Percentiles rank a stretch among this genome's conserved stretches.
Conservation (phyloP, 2,888 invertebrate genomes). For the Campaea margaritaria region DNA sequence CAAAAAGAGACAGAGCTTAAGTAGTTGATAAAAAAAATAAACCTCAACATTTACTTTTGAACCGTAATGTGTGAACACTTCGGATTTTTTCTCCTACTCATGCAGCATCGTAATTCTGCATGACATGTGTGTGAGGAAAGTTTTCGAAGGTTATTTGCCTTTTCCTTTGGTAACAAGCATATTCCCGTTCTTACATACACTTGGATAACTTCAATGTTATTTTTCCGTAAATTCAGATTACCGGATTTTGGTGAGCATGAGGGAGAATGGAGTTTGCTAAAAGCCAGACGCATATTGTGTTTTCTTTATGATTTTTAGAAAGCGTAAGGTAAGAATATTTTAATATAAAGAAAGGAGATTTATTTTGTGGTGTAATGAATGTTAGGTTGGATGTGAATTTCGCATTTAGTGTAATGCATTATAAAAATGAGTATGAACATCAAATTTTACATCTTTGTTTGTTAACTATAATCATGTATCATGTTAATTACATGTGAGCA, state of each 20-base stretch:
- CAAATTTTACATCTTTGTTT: no score
- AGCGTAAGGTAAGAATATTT: slow-evolving; percentile 21
- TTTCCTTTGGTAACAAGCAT: slow-evolving; percentile 17
- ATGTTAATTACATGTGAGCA: no score
- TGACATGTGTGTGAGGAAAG: no score
- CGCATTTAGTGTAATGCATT: neutral
- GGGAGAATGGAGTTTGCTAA: slow-evolving; percentile 4
- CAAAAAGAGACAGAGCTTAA: no score
- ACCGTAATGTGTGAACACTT: no score
- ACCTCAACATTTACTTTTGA: no score
- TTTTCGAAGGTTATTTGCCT: neutral
- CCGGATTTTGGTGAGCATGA: slow-evolving; percentile 19
- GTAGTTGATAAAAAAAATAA: no score
- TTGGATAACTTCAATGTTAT: slow-evolving; percentile 16
- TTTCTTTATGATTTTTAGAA: slow-evolving; percentile 6
- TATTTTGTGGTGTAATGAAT: no score
- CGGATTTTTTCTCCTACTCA: no score
- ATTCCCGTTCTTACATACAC: slow-evolving; percentile 9
- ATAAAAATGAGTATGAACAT: no score
- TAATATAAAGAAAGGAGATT: neutral
- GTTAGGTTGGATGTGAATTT: neutral
- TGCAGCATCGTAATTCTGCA: no score
- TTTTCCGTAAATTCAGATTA: slow-evolving; percentile 24
- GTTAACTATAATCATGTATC: no score
- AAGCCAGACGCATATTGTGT: slow-evolving; percentile 8